phyloP scores from a whole-genome alignment of 2,888 invertebrate genomes.

The Ditylenchus weischeri region DNA sequence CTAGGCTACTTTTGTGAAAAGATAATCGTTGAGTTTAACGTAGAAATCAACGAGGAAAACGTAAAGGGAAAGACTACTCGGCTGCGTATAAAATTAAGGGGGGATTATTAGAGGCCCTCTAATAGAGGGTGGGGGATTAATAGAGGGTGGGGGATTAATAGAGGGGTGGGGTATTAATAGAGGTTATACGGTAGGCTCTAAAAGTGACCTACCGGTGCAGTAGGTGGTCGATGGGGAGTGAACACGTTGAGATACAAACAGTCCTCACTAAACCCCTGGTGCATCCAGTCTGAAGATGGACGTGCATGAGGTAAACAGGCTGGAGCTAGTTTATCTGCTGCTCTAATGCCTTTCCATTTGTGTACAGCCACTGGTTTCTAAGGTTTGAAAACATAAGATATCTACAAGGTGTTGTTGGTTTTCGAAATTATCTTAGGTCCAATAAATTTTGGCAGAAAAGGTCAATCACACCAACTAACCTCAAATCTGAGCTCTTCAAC shows the following conservation, averaged over 20 bases:
- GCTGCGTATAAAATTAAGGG: too few relatives aligned
- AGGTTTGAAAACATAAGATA: conserved; percentile 6
- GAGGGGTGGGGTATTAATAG: too few relatives aligned
- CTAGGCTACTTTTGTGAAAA: too few relatives aligned
- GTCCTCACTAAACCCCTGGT: conserved; percentile 25
- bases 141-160: too few relatives aligned
- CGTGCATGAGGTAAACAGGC: conserved; percentile 32
- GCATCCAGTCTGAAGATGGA: conserved; percentile 2
- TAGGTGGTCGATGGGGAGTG: conserved; percentile 16
- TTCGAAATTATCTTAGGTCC: too few relatives aligned
- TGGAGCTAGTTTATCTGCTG: conserved; percentile 15
- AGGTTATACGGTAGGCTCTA: too few relatives aligned
- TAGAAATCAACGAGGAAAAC: too few relatives aligned
- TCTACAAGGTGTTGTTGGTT: background rate
- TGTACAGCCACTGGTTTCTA: conserved; percentile 36
- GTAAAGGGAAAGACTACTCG: too few relatives aligned
- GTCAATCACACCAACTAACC: background rate
- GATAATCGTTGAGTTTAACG: too few relatives aligned
- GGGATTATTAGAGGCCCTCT: too few relatives aligned
- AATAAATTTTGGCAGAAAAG: background rate
- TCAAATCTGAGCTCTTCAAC: conserved; percentile 9
- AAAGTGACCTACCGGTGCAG: background rate
- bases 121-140: too few relatives aligned
- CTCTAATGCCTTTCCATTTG: conserved; percentile 28
- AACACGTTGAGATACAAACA: conserved; percentile 37